Percentiles rank a stretch among this genome's conserved stretches.
Evolutionary conservation across 2,113 vertebrate species (phyloP).

Genomic region (Arenaria interpres): DNA sequence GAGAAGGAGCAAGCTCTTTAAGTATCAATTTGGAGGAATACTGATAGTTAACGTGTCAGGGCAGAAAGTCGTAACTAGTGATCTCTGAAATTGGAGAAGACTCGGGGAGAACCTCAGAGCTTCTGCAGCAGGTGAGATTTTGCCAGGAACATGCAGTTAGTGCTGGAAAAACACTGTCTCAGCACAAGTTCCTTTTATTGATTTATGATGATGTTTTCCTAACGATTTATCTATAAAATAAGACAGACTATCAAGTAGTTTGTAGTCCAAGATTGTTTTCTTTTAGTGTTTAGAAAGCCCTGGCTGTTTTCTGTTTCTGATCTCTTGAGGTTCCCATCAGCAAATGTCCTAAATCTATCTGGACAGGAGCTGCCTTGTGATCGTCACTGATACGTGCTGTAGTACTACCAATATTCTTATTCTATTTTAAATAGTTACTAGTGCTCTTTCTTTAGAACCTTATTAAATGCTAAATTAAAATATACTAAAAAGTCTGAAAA

Average conservation of each 20-base stretch:
- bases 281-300: background rate
- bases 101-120: background rate
- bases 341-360: background rate
- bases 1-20: background rate
- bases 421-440: background rate
- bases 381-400: background rate
- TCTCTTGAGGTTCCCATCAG: background rate
- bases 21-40: background rate
- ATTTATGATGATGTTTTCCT: background rate
- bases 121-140: background rate
- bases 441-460: background rate
- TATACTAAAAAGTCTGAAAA: background rate
- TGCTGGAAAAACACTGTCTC: background rate
- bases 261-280: background rate
- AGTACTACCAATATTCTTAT: background rate
- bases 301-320: background rate
- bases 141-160: background rate
- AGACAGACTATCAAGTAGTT: background rate
- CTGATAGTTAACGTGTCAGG: background rate
- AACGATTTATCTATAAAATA: background rate
- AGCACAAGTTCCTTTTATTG: background rate
- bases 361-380: background rate
- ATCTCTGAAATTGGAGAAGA: background rate
- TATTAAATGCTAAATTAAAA: background rate
- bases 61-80: background rate